phyloP scores from a whole-genome alignment of 2,888 invertebrate genomes.

The Oligia strigilis region DNA sequence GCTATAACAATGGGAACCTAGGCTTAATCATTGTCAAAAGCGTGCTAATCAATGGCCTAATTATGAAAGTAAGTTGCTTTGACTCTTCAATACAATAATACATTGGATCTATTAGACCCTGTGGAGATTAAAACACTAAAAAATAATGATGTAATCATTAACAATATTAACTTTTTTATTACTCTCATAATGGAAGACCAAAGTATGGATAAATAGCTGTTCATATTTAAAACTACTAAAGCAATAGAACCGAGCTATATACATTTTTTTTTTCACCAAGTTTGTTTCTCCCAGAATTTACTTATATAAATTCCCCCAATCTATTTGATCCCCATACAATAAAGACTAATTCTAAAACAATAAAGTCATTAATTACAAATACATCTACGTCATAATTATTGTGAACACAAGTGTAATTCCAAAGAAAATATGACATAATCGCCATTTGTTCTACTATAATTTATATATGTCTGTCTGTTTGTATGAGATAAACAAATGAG shows the following conservation, averaged over 20 bases:
- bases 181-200: not conserved
- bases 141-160: not conserved
- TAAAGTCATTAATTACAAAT: not conserved
- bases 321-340: conserved; percentile 14
- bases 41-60: not conserved
- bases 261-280: not conserved
- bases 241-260: not conserved
- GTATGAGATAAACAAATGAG: conserved; percentile 58
- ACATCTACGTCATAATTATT: conserved; percentile 18
- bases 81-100: not conserved
- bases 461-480: conserved; percentile 33
- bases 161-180: not conserved
- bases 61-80: not conserved
- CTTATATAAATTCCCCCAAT: not conserved
- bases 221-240: not conserved
- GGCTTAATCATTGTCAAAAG: conserved; percentile 22
- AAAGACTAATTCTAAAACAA: conserved; percentile 12
- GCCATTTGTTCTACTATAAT: conserved; percentile 28
- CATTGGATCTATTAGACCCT: conserved; percentile 1
- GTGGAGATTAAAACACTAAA: not conserved
- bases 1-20: conserved; percentile 18
- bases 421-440: conserved; percentile 36
- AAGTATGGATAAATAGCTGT: not conserved
- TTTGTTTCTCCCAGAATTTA: not conserved
- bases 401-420: conserved; percentile 5